phyloP scores from a whole-genome alignment of 2,113 vertebrate species.

The Albula glossodonta region DNA sequence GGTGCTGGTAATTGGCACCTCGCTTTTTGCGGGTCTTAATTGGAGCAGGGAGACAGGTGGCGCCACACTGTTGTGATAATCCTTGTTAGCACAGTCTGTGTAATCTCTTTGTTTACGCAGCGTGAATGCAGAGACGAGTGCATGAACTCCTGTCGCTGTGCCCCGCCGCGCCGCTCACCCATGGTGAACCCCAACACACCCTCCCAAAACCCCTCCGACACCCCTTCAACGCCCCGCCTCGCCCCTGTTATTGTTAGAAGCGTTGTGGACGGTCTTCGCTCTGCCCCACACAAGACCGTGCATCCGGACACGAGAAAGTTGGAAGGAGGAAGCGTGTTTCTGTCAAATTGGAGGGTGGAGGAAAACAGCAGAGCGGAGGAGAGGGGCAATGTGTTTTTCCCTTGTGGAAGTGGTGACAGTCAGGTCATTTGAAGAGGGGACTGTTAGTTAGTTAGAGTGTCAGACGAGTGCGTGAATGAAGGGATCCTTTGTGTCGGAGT shows the following conservation, averaged over 20 bases:
- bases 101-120: conserved; percentile 89
- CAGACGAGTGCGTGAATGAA: conserved; percentile 7
- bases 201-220: conserved; percentile 33
- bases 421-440: conserved; percentile 11
- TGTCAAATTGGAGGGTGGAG: not conserved
- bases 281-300: conserved; percentile 28
- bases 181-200: conserved; percentile 56
- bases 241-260: conserved; percentile 27
- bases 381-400: conserved; percentile 1
- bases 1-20: conserved; percentile 84
- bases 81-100: conserved; percentile 80
- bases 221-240: not conserved
- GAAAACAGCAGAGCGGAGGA: not conserved
- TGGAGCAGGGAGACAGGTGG: conserved; percentile 83
- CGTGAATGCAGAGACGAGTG: conserved; percentile 79
- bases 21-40: conserved; percentile 80
- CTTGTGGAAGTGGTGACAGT: conserved; percentile 36
- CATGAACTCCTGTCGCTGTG: conserved; percentile 81
- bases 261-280: conserved; percentile 16
- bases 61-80: conserved; percentile 84
- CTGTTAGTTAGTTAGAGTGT: conserved; percentile 18
- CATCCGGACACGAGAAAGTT: conserved; percentile 24
- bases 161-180: conserved; percentile 67
- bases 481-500: conserved; percentile 11
- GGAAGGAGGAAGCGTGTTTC: not conserved